phyloP scores from a whole-genome alignment of 2,888 invertebrate genomes.

The Cantharis rufa region DNA sequence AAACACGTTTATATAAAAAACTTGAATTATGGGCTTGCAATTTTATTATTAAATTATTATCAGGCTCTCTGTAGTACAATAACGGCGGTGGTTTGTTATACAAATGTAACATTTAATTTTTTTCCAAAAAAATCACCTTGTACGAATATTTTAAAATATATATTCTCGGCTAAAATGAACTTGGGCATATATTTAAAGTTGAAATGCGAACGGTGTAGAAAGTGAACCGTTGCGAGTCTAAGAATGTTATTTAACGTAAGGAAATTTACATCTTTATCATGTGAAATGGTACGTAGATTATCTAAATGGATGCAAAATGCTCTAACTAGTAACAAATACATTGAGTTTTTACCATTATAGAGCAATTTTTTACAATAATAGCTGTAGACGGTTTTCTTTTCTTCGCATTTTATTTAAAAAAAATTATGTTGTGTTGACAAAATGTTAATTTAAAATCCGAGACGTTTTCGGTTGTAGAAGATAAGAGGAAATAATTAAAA shows the following conservation, averaged over 20 bases:
- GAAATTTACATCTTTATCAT: slow-evolving; percentile 15
- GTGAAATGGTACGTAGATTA: slow-evolving; percentile 7
- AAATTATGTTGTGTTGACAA: slow-evolving; percentile 9
- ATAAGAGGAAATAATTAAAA: slow-evolving; percentile 23
- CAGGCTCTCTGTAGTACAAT: neutral
- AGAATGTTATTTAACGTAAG: slow-evolving; percentile 7
- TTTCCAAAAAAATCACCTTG: neutral
- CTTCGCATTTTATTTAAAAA: neutral
- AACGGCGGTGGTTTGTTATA: neutral
- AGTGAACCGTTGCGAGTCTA: neutral
- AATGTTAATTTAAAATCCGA: slow-evolving; percentile 9
- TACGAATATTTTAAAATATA: neutral
- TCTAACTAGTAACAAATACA: slow-evolving; percentile 7
- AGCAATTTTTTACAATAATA: neutral
- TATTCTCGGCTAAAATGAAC: neutral
- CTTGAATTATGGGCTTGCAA: neutral
- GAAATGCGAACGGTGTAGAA: slow-evolving; percentile 6
- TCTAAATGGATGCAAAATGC: slow-evolving; percentile 6
- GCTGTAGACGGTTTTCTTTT: neutral
- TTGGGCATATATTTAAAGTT: slow-evolving; percentile 2
- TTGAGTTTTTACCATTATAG: slow-evolving; percentile 5
- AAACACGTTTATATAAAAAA: slow-evolving; percentile 1
- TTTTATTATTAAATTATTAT: neutral
- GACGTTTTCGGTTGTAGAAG: slow-evolving; percentile 1
- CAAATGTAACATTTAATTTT: neutral